phyloP scores from a whole-genome alignment of 1,140 invertebrate genomes.

The Cydia splendana region DNA sequence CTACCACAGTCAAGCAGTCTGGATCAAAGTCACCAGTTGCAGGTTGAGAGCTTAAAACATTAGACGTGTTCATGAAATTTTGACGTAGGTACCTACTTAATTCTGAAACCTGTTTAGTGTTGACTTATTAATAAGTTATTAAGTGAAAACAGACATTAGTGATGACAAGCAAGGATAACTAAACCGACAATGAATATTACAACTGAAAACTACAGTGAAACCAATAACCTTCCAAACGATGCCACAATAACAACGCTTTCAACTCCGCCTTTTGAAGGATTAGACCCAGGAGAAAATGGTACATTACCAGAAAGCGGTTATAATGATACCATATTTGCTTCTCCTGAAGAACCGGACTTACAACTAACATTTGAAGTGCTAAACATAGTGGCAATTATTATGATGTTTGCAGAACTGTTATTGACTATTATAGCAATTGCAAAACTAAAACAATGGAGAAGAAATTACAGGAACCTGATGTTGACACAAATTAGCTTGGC shows the following conservation, averaged over 20 bases:
- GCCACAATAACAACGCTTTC: not conserved
- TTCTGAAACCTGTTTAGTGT: not conserved
- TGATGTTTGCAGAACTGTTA: constrained; percentile 62
- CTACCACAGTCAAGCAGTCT: constrained; percentile 12
- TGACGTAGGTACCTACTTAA: not conserved
- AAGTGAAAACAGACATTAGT: not conserved
- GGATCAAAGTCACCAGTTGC: constrained; percentile 34
- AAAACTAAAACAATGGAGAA: constrained; percentile 58
- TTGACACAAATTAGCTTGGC: constrained; percentile 65
- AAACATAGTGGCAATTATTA: constrained; percentile 61
- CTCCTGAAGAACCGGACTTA: constrained; percentile 39
- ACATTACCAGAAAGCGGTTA: constrained; percentile 35
- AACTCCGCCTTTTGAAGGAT: not conserved
- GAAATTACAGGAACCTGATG: constrained; percentile 73
- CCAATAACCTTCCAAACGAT: not conserved
- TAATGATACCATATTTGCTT: constrained; percentile 31
- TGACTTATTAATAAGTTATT: not conserved
- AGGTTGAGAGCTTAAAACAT: not conserved
- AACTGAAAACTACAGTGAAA: not conserved
- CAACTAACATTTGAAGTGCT: constrained; percentile 51
- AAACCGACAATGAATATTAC: constrained; percentile 12
- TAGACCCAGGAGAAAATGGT: constrained; percentile 18
- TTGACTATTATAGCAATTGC: constrained; percentile 57
- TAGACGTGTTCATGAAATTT: not conserved
- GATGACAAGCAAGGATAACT: not conserved